Conservation (phyloP, 2,797 vertebrate species). For the Trematomus bernacchii region DNA sequence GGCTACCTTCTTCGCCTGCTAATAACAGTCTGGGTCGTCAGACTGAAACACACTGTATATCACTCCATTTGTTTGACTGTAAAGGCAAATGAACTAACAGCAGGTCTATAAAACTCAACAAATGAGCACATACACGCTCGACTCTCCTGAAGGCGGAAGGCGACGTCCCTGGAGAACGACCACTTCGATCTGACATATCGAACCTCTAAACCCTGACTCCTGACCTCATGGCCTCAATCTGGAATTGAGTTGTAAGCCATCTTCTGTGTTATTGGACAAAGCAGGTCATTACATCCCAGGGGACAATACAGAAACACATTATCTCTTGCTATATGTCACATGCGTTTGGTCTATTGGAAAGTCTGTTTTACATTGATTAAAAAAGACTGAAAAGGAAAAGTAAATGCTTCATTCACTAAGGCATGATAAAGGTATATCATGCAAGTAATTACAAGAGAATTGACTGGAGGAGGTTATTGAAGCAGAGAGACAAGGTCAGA, state of each 20-base stretch:
- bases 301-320: slow-evolving; percentile 41
- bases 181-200: slow-evolving; percentile 34
- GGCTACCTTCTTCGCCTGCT: slow-evolving; percentile 6
- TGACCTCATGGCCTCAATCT: slow-evolving; percentile 65
- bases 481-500: slow-evolving; percentile 2
- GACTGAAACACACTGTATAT: slow-evolving; percentile 23
- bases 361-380: slow-evolving; percentile 47
- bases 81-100: slow-evolving; percentile 43
- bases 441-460: slow-evolving; percentile 33
- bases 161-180: slow-evolving; percentile 33
- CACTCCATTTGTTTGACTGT: background rate
- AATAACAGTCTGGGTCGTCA: slow-evolving; percentile 24
- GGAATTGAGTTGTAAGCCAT: slow-evolving; percentile 34
- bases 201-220: slow-evolving; percentile 51
- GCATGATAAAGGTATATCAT: slow-evolving; percentile 37
- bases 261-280: slow-evolving; percentile 58
- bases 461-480: slow-evolving; percentile 1
- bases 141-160: slow-evolving; percentile 18
- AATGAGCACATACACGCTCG: slow-evolving; percentile 24
- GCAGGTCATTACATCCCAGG: slow-evolving; percentile 49
- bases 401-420: slow-evolving; percentile 25
- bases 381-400: slow-evolving; percentile 42
- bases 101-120: slow-evolving; percentile 24
- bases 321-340: slow-evolving; percentile 43
- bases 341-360: slow-evolving; percentile 30